These are phyloP conservation scores for Dyspetes luteomarginatus DNA, from an alignment of 2,888 invertebrate species.

Conservation along the genomic window DNA sequence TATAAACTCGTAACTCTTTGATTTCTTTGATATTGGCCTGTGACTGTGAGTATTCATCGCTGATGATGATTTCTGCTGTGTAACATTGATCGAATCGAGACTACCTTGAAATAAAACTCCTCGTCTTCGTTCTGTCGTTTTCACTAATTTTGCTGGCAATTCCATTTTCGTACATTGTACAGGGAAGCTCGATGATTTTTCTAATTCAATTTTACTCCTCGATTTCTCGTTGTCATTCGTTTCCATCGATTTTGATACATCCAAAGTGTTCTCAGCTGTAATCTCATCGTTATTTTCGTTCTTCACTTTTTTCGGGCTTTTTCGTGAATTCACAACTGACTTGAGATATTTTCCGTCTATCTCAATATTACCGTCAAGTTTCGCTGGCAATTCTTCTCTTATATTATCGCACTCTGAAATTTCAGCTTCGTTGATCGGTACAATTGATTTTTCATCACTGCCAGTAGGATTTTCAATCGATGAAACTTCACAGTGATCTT, in stretches of 20 bases:
- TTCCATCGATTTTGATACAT: slow-evolving; percentile 21
- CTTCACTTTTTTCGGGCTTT: slow-evolving; percentile 75
- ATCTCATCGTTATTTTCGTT: slow-evolving; percentile 61
- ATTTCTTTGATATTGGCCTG: slow-evolving; percentile 78
- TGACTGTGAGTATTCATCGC: slow-evolving; percentile 50
- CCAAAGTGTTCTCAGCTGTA: not conserved
- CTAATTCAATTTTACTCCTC: slow-evolving; percentile 11
- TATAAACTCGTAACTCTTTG: slow-evolving; percentile 81
- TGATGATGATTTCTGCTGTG: slow-evolving; percentile 55
- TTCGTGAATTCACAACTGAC: slow-evolving; percentile 79
- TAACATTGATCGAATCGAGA: slow-evolving; percentile 75
- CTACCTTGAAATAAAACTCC: slow-evolving; percentile 73
- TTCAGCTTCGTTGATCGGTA: slow-evolving; percentile 3
- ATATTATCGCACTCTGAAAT: slow-evolving; percentile 15
- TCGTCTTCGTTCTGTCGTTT: slow-evolving; percentile 51
- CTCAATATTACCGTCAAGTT: slow-evolving; percentile 69
- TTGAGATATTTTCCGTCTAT: slow-evolving; percentile 81
- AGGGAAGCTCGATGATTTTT: slow-evolving; percentile 2
- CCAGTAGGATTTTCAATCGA: slow-evolving; percentile 18
- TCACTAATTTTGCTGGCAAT: not conserved
- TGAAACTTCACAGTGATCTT: not conserved
- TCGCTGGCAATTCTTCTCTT: slow-evolving; percentile 40
- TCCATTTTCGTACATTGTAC: not conserved
- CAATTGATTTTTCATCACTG: not conserved
- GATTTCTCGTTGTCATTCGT: slow-evolving; percentile 18